Evolutionary conservation across 1,140 invertebrate genomes (phyloP), one percentile per base, ranked within the genome.

Genomic region (Papilio dardanus): DNA sequence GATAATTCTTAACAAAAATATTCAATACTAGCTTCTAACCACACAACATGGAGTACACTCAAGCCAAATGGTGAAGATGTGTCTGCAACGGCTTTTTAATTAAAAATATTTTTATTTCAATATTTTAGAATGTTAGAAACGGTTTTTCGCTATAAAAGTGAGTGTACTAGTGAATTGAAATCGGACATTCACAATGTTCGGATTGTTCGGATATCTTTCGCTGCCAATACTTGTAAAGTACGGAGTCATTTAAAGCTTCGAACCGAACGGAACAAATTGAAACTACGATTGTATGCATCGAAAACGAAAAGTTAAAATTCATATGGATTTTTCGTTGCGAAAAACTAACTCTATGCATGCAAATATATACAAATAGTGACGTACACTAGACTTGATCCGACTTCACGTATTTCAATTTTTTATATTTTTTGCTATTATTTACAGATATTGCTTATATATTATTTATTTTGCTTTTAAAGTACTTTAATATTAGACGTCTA

Each of bases 291-390:
- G 21, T 58, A 28, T 24, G 50, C 54, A 58, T 58, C 28, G 54
- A 58, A 58, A 28, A 58, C 54, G 54, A 58, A 58, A 58, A 58
- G 54, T 58, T 58, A 58, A 58, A 58, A 58, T 58, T 58, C 54
- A 58, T 24, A 58, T 10, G 21, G 21, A 24, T 58, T 58, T 58
- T 58, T 58, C 54, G 46, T 21, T 28, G 8, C 14, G 0, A 21
- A 24, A 58, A 58, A 58, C 42, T 46, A 46, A 46, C 42, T 3
- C 42, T 46, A 16, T n/a, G 42, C 16, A 46, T n/a, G n/a, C 16
- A 46, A 42, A 42, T n/a, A 16, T 42, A 3, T 5, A n/a, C 14
- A 42, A 16, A 42, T 42, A 3, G 2, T 14, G 12, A 14, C 3
- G 12, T 40, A 40, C 37, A 35, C 33, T 35, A 35, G 33, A n/a